phyloP scores from a whole-genome alignment of 1,140 invertebrate species.

The Cephus cinctus region DNA sequence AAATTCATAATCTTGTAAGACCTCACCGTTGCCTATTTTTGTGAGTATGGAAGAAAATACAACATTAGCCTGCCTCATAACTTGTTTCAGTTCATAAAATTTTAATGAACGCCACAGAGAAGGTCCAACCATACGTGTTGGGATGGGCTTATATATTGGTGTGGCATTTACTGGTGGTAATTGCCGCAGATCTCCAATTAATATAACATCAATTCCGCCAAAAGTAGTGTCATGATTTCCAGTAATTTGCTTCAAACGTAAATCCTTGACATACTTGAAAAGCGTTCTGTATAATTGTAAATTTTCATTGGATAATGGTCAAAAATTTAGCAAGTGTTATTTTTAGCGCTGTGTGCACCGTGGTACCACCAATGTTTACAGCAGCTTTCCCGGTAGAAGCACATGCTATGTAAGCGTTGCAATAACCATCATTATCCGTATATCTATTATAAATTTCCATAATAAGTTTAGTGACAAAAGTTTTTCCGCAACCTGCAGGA shows the following conservation, averaged over 20 bases:
- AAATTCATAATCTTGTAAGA: slow-evolving; percentile 10
- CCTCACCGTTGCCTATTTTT: slow-evolving; percentile 27
- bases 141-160: slow-evolving; percentile 24
- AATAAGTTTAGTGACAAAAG: slow-evolving; percentile 29
- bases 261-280: too few species aligned
- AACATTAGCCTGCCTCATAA: slow-evolving; percentile 31
- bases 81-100: slow-evolving; percentile 30
- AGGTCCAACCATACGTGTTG: slow-evolving; percentile 21
- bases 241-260: too few species aligned
- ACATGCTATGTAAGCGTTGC: slow-evolving; percentile 29
- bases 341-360: too few species aligned
- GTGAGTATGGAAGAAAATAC: slow-evolving; percentile 31
- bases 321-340: too few species aligned
- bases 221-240: too few species aligned
- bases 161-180: slow-evolving; percentile 30
- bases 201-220: too few species aligned
- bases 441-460: slow-evolving; percentile 38
- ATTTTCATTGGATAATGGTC: too few species aligned
- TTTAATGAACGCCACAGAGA: slow-evolving; percentile 28
- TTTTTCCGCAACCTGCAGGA: too few species aligned
- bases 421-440: too few species aligned
- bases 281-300: too few species aligned
- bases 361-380: slow-evolving; percentile 28
- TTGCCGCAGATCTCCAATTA: slow-evolving; percentile 11
- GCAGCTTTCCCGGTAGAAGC: slow-evolving; percentile 39